Percentiles rank a stretch among this genome's conserved stretches.
Evolutionary conservation across 2,113 vertebrate species (phyloP).

Genomic region (Crotalus helleri): DNA sequence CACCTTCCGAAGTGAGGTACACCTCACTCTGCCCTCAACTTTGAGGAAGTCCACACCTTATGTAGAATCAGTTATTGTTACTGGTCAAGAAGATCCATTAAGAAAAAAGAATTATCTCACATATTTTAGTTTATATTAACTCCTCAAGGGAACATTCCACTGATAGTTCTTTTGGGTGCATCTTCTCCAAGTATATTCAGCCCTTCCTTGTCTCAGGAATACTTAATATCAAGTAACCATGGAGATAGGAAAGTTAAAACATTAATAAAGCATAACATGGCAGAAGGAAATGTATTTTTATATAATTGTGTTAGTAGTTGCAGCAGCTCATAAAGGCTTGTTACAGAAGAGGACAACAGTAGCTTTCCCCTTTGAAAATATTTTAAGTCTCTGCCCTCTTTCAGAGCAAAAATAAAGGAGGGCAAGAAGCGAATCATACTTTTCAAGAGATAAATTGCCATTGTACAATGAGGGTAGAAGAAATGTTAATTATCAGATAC

Average conservation of each 20-base stretch:
- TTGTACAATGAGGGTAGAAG: not conserved
- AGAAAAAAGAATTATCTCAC: not conserved
- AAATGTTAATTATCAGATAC: constrained; percentile 28
- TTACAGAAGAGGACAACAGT: not conserved
- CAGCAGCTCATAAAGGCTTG: not conserved
- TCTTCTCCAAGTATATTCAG: not conserved
- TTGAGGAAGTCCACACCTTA: not conserved
- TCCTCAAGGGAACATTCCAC: not conserved
- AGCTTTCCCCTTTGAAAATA: not conserved
- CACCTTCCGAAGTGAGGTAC: not conserved
- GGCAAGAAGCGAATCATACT: not conserved
- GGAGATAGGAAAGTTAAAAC: not conserved
- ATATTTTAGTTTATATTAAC: not conserved
- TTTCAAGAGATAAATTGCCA: constrained; percentile 7
- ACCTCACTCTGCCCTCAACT: not conserved
- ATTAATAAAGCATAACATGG: not conserved
- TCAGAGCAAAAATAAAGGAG: not conserved
- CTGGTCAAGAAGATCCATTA: not conserved
- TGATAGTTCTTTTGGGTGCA: not conserved
- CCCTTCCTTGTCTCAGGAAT: not conserved
- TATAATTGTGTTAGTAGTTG: not conserved
- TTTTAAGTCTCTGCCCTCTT: not conserved
- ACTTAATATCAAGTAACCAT: not conserved
- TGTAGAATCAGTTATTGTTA: not conserved
- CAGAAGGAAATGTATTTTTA: not conserved